Conservation (phyloP, 2,888 invertebrate species). For the Melieria picta region DNA sequence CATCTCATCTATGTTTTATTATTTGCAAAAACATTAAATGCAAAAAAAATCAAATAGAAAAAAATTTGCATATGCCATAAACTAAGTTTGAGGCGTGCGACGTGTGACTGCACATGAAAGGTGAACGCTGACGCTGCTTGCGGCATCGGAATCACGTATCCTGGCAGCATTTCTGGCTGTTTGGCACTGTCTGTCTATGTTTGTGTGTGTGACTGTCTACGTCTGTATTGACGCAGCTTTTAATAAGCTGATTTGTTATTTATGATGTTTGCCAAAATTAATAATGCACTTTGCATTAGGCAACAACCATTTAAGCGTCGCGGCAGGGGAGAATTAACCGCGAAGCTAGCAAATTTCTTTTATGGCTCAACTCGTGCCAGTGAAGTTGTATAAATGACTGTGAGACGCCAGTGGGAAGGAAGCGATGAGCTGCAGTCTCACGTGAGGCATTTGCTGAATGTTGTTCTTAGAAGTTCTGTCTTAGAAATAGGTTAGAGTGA, state of each 20-base stretch:
- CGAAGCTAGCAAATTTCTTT: not conserved
- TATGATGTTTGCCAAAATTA: slow-evolving; percentile 47
- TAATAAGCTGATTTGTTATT: slow-evolving; percentile 61
- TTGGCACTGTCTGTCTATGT: not conserved
- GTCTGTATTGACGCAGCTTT: slow-evolving; percentile 46
- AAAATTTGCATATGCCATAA: slow-evolving; percentile 58
- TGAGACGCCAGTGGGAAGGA: too few species aligned
- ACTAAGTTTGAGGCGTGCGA: too few species aligned
- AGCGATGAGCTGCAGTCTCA: too few species aligned
- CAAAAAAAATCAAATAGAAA: slow-evolving; percentile 17
- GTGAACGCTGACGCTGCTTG: not conserved
- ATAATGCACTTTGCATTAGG: slow-evolving; percentile 12
- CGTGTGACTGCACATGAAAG: slow-evolving; percentile 9
- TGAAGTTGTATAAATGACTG: too few species aligned
- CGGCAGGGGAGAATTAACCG: too few species aligned
- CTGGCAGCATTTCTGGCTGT: too few species aligned
- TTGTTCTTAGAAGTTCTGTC: too few species aligned
- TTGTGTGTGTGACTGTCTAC: slow-evolving; percentile 15
- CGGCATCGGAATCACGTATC: too few species aligned
- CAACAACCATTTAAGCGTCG: not conserved
- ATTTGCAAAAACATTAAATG: slow-evolving; percentile 43
- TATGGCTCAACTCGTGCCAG: too few species aligned
- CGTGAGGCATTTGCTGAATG: too few species aligned
- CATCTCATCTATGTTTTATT: slow-evolving; percentile 52
- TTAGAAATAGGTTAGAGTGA: too few species aligned